A percentile compares a stretch with the other conserved stretches of the same genome.
Evolutionary conservation across 2,797 vertebrate genomes (phyloP).

Genomic region (Crenichthys baileyi): DNA sequence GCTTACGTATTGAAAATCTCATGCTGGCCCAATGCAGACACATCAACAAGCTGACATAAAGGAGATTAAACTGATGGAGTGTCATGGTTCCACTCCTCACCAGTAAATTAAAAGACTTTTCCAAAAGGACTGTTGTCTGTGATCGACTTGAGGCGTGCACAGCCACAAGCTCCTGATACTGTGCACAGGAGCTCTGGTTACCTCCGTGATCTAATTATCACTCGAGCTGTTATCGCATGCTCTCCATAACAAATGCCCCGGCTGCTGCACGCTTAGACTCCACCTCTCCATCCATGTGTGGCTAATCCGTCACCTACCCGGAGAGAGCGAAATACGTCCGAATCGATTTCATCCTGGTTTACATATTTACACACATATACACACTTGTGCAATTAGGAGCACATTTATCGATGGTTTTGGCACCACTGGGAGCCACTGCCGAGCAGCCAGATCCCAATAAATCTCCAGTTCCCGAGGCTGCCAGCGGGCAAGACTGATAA

Average conservation of each 20-base stretch:
- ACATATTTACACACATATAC: slow-evolving; percentile 77
- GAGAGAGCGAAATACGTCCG: slow-evolving; percentile 64
- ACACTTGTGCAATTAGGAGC: slow-evolving; percentile 71
- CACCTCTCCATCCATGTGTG: slow-evolving; percentile 39
- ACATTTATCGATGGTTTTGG: slow-evolving; percentile 68
- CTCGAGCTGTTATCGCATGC: slow-evolving; percentile 56
- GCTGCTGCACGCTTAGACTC: slow-evolving; percentile 41
- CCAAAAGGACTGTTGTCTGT: slow-evolving; percentile 34
- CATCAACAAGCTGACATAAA: slow-evolving; percentile 36
- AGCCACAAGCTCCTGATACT: slow-evolving; percentile 40
- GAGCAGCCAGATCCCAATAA: slow-evolving; percentile 62
- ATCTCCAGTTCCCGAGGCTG: slow-evolving; percentile 57
- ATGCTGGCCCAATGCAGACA: slow-evolving; percentile 6
- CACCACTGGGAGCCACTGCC: slow-evolving; percentile 57
- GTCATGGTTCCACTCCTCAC: slow-evolving; percentile 19
- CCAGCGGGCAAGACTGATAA: slow-evolving; percentile 65
- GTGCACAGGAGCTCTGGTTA: slow-evolving; percentile 49
- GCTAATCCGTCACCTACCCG: slow-evolving; percentile 70
- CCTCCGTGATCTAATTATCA: slow-evolving; percentile 69
- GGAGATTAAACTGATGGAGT: slow-evolving; percentile 32
- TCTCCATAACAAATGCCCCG: slow-evolving; percentile 53
- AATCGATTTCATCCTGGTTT: slow-evolving; percentile 76
- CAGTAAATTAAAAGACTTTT: slow-evolving; percentile 58
- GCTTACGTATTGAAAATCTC: no score
- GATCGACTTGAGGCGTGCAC: slow-evolving; percentile 47